Percentiles rank a stretch among this genome's conserved stretches.
Evolutionary conservation across 2,888 invertebrate genomes (phyloP).

Genomic region (Stegophylla sp.): DNA sequence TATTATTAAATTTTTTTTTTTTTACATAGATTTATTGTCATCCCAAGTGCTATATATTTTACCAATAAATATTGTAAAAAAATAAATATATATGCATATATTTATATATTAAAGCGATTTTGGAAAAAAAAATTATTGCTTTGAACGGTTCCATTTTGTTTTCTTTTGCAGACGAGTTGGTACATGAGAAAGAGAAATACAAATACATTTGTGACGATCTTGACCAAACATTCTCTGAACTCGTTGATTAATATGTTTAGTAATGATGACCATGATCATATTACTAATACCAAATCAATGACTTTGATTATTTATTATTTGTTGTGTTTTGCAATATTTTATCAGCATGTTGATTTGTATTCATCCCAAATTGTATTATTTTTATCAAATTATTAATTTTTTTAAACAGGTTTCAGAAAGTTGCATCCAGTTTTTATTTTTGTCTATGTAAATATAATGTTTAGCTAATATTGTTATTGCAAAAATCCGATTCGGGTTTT

Average conservation of each 20-base stretch:
- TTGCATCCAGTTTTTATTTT: conserved; percentile 40
- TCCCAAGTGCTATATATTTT: conserved; percentile 59
- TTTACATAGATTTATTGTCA: conserved; percentile 59
- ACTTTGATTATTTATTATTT: conserved; percentile 43
- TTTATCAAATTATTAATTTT: conserved; percentile 41
- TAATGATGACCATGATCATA: conserved; percentile 20
- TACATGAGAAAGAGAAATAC: conserved; percentile 78
- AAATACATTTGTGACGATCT: conserved; percentile 79
- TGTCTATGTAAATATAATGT: conserved; percentile 52
- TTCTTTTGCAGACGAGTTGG: conserved; percentile 69
- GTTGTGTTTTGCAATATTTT: conserved; percentile 56
- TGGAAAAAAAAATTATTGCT: conserved; percentile 33
- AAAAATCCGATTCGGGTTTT: conserved; percentile 22
- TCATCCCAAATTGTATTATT: conserved; percentile 38
- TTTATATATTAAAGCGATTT: conserved; percentile 37
- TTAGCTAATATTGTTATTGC: conserved; percentile 35
- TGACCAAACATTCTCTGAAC: conserved; percentile 80
- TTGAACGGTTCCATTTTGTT: conserved; percentile 60
- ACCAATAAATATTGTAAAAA: conserved; percentile 55
- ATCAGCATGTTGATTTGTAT: conserved; percentile 56
- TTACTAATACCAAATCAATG: conserved; percentile 40
- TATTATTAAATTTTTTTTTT: conserved; percentile 52
- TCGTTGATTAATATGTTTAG: conserved; percentile 67
- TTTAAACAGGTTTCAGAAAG: conserved; percentile 26
- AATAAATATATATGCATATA: conserved; percentile 29